phyloP scores from a whole-genome alignment of 2,797 vertebrate genomes.

The Tachyglossus aculeatus region DNA sequence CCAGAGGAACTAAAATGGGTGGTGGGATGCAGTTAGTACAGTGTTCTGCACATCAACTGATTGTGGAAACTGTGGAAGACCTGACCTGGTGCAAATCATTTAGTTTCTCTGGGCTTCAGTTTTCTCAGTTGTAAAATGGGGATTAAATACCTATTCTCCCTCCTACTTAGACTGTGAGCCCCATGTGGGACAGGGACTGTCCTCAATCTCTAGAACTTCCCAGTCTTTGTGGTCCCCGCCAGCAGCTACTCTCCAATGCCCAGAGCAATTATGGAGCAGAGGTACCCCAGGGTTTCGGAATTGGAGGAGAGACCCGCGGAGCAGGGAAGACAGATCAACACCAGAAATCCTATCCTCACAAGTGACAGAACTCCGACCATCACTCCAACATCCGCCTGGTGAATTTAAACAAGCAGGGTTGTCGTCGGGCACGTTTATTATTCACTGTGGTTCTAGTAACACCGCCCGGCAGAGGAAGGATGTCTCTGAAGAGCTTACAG shows the following conservation, averaged over 20 bases:
- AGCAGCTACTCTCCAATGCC: neutral
- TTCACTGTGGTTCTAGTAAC: conserved; percentile 40
- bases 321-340: neutral
- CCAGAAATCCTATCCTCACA: neutral
- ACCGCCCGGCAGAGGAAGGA: conserved; percentile 29
- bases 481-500: conserved; percentile 37
- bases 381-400: neutral
- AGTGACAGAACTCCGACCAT: neutral
- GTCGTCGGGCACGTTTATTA: conserved; percentile 43
- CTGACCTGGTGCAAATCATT: no score
- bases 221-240: neutral
- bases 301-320: neutral
- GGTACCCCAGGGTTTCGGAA: conserved; percentile 10
- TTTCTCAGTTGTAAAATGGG: no score
- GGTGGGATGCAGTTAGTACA: no score
- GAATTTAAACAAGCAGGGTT: conserved; percentile 44
- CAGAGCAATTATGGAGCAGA: conserved; percentile 26
- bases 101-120: no score
- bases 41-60: no score
- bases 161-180: no score
- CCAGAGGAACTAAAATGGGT: no score
- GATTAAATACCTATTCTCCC: no score
- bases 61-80: no score
- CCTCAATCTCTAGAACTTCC: neutral
- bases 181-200: no score